phyloP scores from a whole-genome alignment of 2,888 invertebrate genomes.

The Ischnura elegans region DNA sequence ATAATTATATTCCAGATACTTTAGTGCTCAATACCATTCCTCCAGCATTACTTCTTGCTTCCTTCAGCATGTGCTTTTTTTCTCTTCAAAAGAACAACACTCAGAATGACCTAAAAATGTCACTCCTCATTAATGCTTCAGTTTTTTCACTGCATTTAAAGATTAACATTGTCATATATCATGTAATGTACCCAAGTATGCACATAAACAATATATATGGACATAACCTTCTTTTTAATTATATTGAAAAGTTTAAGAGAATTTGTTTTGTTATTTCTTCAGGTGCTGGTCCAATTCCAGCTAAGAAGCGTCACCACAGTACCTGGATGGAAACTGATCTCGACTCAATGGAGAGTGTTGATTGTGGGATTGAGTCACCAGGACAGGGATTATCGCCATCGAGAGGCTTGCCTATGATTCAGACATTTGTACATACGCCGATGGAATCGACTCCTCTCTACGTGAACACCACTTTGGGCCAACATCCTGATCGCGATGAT shows the following conservation, averaged over 20 bases:
- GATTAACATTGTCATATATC: neutral
- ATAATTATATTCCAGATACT: too few relatives aligned
- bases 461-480: slow-evolving; percentile 82
- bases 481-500: slow-evolving; percentile 11
- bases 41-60: too few relatives aligned
- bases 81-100: too few relatives aligned
- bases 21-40: too few relatives aligned
- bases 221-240: too few relatives aligned
- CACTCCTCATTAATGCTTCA: too few relatives aligned
- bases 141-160: slow-evolving; percentile 1
- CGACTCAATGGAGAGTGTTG: slow-evolving; percentile 88
- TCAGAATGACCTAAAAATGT: too few relatives aligned
- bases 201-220: neutral
- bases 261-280: neutral
- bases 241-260: neutral
- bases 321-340: slow-evolving; percentile 95
- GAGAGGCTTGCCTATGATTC: slow-evolving; percentile 46
- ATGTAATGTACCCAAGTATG: neutral
- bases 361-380: slow-evolving; percentile 78
- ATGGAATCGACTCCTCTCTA: slow-evolving; percentile 81
- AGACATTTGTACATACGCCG: slow-evolving; percentile 40
- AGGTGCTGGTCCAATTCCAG: slow-evolving; percentile 73
- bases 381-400: slow-evolving; percentile 79
- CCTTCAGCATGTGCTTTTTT: too few relatives aligned
- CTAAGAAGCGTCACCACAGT: slow-evolving; percentile 71